Base-by-base conservation (phyloP, 2,797 vertebrate species). In the Gadopsis marmoratus region DNA sequence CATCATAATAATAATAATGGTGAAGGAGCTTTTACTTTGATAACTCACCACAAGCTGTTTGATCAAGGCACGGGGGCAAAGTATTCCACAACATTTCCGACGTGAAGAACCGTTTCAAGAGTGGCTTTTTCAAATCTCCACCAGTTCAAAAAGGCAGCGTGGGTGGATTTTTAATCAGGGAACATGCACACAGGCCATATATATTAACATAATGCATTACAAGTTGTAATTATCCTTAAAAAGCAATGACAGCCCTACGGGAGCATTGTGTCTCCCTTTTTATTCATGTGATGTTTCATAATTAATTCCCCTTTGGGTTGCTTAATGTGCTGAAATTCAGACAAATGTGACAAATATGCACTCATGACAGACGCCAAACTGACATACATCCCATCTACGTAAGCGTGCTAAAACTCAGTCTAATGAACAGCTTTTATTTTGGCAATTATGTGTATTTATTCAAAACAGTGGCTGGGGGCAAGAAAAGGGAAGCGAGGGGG, bases 111-210 rank as follows among this genome's bases (percentile, higher is more conserved):
- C 17, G 4, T 63, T 92, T 78, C 56, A 74, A 83, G 66, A 80
- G 76, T 56, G 14, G 68, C 74, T 83, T 88, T 71, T 88, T 88
- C 31, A 84, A 83, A 86, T 89, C 78, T 83, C 64, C 68, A 76
- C 73, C 85, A 82, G 85, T 88, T 89, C 88, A 90, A 91, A 91
- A 93, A 85, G 85, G 79, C 74, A 83, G 82, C 33, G 89, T 92
- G 88, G 93, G 91, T 66, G 90, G 91, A 92, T 89, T 91, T 79
- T 78, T 84, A 86, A 90, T 87, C 75, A 84, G 75, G 47, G 62
- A 71, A 41, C 74, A 81, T 71, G 74, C 82, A 86, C 80, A 86
- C 73, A 69, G 78, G 81, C 82, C 88, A 88, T 85, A 80, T 86
- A 79, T 78, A 91, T 90, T 88, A 91, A 78, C 86, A 86, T 90